These are phyloP conservation scores for Antheraea pernyi DNA, from an alignment of 1,140 invertebrate species.

Conservation along the genomic window DNA sequence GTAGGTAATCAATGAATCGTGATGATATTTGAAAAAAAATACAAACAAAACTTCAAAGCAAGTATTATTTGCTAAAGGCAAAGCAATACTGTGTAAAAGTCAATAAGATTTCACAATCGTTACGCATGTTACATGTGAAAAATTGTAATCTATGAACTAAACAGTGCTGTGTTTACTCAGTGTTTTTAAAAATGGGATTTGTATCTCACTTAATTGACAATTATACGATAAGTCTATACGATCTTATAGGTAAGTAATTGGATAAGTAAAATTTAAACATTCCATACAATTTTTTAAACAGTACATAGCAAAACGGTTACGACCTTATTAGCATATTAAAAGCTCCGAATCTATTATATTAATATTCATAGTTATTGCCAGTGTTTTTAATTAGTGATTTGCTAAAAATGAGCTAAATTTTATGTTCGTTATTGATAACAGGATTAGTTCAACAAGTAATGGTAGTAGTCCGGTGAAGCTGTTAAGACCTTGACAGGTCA, in stretches of 20 bases:
- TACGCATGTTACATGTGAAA: not conserved
- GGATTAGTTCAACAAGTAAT: no score
- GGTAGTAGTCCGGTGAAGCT: no score
- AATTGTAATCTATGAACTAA: not conserved
- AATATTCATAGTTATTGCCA: no score
- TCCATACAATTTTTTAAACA: no score
- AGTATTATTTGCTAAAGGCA: constrained; percentile 1
- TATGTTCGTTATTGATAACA: no score
- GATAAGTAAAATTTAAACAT: not conserved
- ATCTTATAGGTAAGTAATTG: constrained; percentile 60
- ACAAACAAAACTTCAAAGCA: constrained; percentile 5
- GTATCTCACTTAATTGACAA: constrained; percentile 55
- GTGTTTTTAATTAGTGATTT: no score
- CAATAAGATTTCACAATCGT: not conserved
- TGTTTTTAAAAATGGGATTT: constrained; percentile 50
- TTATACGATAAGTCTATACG: constrained; percentile 57
- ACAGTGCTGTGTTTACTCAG: not conserved
- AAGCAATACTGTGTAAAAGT: not conserved
- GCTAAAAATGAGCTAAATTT: no score
- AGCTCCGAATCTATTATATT: no score
- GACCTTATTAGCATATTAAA: no score
- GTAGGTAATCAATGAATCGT: not conserved
- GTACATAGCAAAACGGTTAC: no score
- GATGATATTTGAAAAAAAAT: constrained; percentile 9
- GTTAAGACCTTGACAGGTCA: no score